A percentile compares a stretch with the other conserved stretches of the same genome.
Evolutionary conservation across 2,113 vertebrate species (phyloP).

Genomic region (Oplegnathus fasciatus): DNA sequence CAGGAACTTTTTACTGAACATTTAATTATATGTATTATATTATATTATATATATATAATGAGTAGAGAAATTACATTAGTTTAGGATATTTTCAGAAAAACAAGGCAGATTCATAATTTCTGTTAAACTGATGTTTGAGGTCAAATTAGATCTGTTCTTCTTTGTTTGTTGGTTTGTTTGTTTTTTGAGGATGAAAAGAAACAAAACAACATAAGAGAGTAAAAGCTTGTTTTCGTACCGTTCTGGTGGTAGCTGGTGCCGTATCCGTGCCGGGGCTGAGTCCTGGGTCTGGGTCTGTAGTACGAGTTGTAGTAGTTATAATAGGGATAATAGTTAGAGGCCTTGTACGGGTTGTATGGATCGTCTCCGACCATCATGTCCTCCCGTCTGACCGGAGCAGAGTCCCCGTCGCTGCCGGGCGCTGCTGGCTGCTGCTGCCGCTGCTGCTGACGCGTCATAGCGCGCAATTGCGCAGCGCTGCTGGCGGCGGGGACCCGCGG

Average conservation of each 20-base stretch:
- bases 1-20: background rate
- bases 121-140: background rate
- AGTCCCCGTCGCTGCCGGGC: background rate
- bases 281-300: constrained; percentile 85
- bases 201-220: background rate
- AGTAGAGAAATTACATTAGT: too few relatives aligned
- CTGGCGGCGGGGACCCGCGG: constrained; percentile 67
- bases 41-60: too few relatives aligned
- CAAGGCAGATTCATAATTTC: too few relatives aligned
- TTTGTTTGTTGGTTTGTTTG: too few relatives aligned
- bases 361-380: constrained; percentile 93
- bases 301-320: constrained; percentile 96
- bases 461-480: constrained; percentile 56
- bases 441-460: constrained; percentile 58
- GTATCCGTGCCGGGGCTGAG: constrained; percentile 86
- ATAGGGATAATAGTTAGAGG: constrained; percentile 91
- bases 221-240: constrained; percentile 78
- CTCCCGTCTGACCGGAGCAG: constrained; percentile 63
- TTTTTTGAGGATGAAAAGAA: background rate
- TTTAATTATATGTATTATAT: too few relatives aligned
- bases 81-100: too few relatives aligned
- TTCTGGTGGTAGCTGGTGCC: constrained; percentile 92
- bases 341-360: constrained; percentile 93
- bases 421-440: background rate
- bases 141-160: too few relatives aligned